A percentile compares a stretch with the other conserved stretches of the same genome.
Conservation (phyloP, 30 jellyfish, hydroid and myxozoan genomes). For the Aurelia sp. region DNA sequence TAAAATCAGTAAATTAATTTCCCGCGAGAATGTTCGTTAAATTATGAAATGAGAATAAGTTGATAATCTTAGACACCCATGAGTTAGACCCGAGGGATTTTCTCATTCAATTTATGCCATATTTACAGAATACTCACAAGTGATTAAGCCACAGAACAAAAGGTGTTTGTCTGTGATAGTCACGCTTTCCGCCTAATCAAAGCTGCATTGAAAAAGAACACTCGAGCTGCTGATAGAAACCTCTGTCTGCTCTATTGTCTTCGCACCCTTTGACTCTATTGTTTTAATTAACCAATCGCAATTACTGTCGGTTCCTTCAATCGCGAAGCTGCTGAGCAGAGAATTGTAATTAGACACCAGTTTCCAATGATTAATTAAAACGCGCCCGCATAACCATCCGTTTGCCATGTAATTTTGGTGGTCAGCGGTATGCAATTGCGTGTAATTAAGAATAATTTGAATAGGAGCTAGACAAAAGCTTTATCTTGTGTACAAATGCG, state of each 20-base stretch:
- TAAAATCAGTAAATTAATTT: too few relatives aligned
- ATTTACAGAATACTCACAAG: conserved; percentile 66
- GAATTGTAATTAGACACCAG: conserved; percentile 91
- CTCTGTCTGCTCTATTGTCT: conserved; percentile 75
- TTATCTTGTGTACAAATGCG: conserved; percentile 82
- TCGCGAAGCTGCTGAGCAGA: conserved; percentile 80
- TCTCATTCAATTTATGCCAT: conserved; percentile 51
- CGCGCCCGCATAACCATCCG: conserved; percentile 86
- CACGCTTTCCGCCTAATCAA: conserved; percentile 84
- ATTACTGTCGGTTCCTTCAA: conserved; percentile 74
- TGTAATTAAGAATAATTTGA: conserved; percentile 81
- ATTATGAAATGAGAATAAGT: too few relatives aligned
- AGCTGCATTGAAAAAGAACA: conserved; percentile 46
- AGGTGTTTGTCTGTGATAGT: conserved; percentile 74
- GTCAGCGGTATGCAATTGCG: conserved; percentile 87
- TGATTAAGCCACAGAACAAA: conserved; percentile 63
- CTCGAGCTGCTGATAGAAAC: conserved; percentile 65
- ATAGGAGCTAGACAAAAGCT: conserved; percentile 90
- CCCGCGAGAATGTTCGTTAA: too few relatives aligned
- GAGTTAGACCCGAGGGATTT: conserved; percentile 23
- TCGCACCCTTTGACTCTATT: conserved; percentile 82
- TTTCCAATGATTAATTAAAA: conserved; percentile 80
- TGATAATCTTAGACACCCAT: too few relatives aligned
- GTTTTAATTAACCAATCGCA: conserved; percentile 81
- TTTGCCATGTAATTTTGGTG: conserved; percentile 21